A percentile compares a stretch with the other conserved stretches of the same genome.
Conservation (phyloP, 2,113 vertebrate genomes). For the Turdus rufiventris region DNA sequence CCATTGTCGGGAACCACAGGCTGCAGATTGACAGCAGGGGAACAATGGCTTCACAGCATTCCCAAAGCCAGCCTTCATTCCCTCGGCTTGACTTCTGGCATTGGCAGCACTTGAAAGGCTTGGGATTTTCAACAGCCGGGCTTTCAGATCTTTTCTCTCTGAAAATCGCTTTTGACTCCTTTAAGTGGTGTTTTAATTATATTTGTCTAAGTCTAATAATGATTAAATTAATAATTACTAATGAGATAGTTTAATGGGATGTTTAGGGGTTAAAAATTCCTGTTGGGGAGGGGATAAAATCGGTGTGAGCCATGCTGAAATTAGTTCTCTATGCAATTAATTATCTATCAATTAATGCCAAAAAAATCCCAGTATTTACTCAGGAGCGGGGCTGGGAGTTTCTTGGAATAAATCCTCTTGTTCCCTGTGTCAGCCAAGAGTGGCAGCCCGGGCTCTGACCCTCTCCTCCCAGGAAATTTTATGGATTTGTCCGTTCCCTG, state of each 20-base stretch:
- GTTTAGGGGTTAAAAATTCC: background rate
- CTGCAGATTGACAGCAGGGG: background rate
- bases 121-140: background rate
- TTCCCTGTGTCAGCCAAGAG: background rate
- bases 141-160: background rate
- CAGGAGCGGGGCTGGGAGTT: background rate
- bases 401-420: background rate
- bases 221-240: accelerated
- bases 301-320: too few species aligned
- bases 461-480: background rate
- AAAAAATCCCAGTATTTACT: background rate
- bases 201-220: accelerated
- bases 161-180: background rate
- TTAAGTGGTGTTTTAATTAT: background rate
- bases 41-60: background rate
- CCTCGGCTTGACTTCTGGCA: background rate
- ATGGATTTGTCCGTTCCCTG: background rate
- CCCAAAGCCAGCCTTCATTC: background rate
- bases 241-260: accelerated
- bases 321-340: too few species aligned
- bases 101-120: background rate
- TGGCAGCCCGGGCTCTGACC: background rate
- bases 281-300: background rate
- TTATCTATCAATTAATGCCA: accelerated
- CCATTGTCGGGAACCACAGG: background rate